Evolutionary conservation across 92 coral and sea anemone genomes (phyloP), one percentile per base, ranked within the genome.

Genomic region (Blastomussa wellsi): DNA sequence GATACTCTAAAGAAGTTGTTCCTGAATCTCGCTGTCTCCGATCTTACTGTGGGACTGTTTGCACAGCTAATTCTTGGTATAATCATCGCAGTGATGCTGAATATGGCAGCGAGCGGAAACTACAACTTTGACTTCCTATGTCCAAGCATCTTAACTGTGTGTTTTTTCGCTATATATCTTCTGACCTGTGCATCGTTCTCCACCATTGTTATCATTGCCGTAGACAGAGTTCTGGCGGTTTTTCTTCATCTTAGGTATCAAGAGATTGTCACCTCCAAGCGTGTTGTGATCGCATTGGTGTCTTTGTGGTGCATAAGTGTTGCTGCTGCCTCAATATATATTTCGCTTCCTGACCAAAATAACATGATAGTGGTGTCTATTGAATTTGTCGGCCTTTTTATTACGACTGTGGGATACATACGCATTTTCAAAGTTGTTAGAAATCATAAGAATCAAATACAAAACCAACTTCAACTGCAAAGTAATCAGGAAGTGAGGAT

Each of bases 211-310:
- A 60, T 74, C 16, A 74, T 74, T 74, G 79, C 57, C 9, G 35
- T 74, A 8, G 79, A 74, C 57, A 74, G 79, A 49, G 48, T 80
- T 76, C 53, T 87, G 47, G 90, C 90, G 41, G 37, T 87, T 31
- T 66, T 38, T 62, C 82, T 87, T 51, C 90, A 87, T 19, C 72
- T 87, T 7, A 41, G 90, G 60, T 87, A 87, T 44, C 86, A 87
- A 35, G 68, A 42, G 24, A 52, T 87, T 53, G 33, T 80, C 9
- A 87, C 86, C 14, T 49, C 48, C 28, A 80, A 39, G 24, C 86
- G 86, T 14, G 68, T 59, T 48, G 37, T 29, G 11, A 60, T 80
- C 28, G 57, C 84, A n/a, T 84, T 87, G 35, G 86, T 49, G 4
- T 9, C 44, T 41, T 39, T 74, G 0, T 87, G 90, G 90, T 31